Evolutionary conservation across 2,113 vertebrate genomes (phyloP), one percentile per base, ranked within the genome.

Genomic region (Rhinopomastus cyanomelas): DNA sequence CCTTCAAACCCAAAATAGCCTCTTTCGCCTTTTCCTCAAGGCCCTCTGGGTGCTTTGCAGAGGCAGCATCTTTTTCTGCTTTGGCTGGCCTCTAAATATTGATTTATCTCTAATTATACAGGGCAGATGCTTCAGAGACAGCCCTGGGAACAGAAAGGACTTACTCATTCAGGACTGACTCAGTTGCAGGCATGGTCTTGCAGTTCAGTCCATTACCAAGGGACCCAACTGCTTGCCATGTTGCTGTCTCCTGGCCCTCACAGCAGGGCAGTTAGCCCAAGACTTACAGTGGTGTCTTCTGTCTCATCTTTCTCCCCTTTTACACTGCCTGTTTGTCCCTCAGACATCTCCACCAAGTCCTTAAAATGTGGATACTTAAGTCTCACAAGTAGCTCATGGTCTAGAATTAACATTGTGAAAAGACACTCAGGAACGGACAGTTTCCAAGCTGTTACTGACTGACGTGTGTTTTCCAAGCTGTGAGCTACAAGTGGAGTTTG

Each of bases 141-240:
- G 34, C 57, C 27, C 2, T 67, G 55, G 52, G 56, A 61, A 78
- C 78, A 69, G 57, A 94, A 93, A 90, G 69, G 80, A 90, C 48
- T 93, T 5, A 94, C 71, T 95, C 77, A 95, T 85, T 84, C 57
- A 87, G 88, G 83, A 61, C 53, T 81, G 67, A 81, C 37, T 95
- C 94, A 94, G 81, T 94, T 86, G 92, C 29, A 84, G 19, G 20
- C 74, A 61, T 4, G 71, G 66, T 57, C 21, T 74, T 81, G 39
- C 48, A 74, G 72, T 77, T 42, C 51, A 78, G 20, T 29, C 34
- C 23, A 32, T 72, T 88, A 60, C 64, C 51, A 65, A 81, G 52
- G 72, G 82, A 36, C 51, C 55, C 61, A 46, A 9, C 26, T 74
- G 64, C 49, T 88, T 56, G 29, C 57, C 16, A 29, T 16, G 8